Evolutionary conservation across 1,140 invertebrate species (phyloP).

Genomic region (Bombus superbus): DNA sequence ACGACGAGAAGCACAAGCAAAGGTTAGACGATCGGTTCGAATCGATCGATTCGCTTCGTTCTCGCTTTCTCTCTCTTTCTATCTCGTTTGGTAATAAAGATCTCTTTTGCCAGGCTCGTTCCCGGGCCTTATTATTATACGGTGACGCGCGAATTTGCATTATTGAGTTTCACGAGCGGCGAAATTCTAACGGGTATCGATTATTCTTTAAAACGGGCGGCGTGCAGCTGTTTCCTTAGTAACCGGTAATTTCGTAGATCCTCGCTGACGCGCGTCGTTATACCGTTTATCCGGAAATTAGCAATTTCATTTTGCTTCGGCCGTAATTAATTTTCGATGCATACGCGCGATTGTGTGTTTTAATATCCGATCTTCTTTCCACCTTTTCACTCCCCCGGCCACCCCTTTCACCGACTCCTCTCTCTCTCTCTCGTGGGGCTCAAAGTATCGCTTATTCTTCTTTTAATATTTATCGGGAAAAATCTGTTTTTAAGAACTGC

Average conservation of each 20-base stretch:
- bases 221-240: constrained; percentile 40
- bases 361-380: constrained; percentile 14
- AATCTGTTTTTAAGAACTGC: constrained; percentile 5
- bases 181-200: constrained; percentile 44
- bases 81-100: background rate
- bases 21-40: constrained; percentile 3
- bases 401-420: too few species aligned
- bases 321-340: constrained; percentile 37
- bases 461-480: constrained; percentile 23
- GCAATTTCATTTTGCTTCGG: background rate
- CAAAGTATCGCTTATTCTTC: constrained; percentile 23
- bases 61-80: background rate
- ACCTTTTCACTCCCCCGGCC: background rate
- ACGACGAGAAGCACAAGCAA: background rate
- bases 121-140: constrained; percentile 40
- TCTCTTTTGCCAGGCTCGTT: constrained; percentile 10
- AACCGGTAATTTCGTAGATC: constrained; percentile 42
- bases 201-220: constrained; percentile 37
- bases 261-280: background rate
- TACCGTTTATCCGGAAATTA: constrained; percentile 29
- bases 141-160: constrained; percentile 40
- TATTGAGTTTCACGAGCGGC: constrained; percentile 36
- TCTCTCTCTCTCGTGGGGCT: background rate
- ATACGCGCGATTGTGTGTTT: constrained; percentile 19
- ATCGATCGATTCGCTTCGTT: constrained; percentile 1